These are phyloP conservation scores for Hemithea aestivaria DNA, from an alignment of 2,888 invertebrate species.

Conservation along the genomic window DNA sequence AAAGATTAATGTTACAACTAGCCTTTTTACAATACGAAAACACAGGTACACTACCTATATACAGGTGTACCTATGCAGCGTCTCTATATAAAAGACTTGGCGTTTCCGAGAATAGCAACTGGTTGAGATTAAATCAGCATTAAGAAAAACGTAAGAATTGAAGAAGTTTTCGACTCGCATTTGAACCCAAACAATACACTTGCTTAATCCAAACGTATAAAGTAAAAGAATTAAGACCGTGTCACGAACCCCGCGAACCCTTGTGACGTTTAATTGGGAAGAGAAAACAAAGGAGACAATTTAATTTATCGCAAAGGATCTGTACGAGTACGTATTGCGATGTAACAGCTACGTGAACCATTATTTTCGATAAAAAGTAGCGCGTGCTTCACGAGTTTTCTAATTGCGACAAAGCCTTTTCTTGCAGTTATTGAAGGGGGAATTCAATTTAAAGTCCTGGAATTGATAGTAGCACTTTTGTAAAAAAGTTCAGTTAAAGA, in stretches of 20 bases:
- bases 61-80: too few species aligned
- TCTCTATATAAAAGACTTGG: too few species aligned
- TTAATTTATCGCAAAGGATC: slow-evolving; percentile 20
- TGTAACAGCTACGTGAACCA: slow-evolving; percentile 19
- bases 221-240: slow-evolving; percentile 17
- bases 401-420: slow-evolving; percentile 19
- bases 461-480: too few species aligned
- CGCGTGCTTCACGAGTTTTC: slow-evolving; percentile 22
- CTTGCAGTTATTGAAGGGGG: too few species aligned
- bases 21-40: too few species aligned
- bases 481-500: too few species aligned
- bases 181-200: slow-evolving; percentile 14
- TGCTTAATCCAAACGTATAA: slow-evolving; percentile 2
- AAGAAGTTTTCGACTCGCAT: neutral
- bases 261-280: slow-evolving; percentile 13
- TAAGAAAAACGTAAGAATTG: too few species aligned
- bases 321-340: slow-evolving; percentile 16
- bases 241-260: slow-evolving; percentile 19
- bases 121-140: too few species aligned
- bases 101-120: too few species aligned
- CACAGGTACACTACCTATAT: too few species aligned
- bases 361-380: slow-evolving; percentile 31
- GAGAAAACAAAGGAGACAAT: slow-evolving; percentile 23
- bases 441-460: too few species aligned
- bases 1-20: too few species aligned